Evolutionary conservation across 2,888 invertebrate species (phyloP), one percentile per base, ranked within the genome.

Genomic region (Pocota personata): DNA sequence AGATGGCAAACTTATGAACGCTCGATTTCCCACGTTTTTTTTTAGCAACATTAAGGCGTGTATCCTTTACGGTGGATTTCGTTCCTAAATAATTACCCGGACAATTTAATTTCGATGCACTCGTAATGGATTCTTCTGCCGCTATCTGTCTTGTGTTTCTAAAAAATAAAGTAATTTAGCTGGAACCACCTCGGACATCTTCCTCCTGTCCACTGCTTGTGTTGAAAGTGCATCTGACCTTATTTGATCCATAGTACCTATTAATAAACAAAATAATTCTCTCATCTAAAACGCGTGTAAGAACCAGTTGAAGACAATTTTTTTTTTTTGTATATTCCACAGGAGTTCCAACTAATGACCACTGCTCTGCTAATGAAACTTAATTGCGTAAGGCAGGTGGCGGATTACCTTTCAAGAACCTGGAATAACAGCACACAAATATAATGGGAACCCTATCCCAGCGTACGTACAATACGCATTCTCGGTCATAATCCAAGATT

Each of bases 351-450:
- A 19, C 77, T 77, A 77, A 75, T 75, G 43, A 76, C 55, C 67
- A 46, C 67, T 76, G 46, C 76, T 82, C 55, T 62, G 46, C 66
- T 82, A 87, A 87, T 76, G 83, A 88, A 88, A 84, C 86, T 87
- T 88, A 88, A 89, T 88, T 89, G 89, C 89, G 89, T 89, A 89
- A 89, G 88, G 88, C 89, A 89, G 88, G 89, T 89, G 89, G 89
- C 89, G 83, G 82, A 64, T 76, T 82, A 69, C 76, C 76, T 43
- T 43, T 32, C 60, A 55, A 69, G 82, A 82, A 62, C 69, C 76
- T 55, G 52, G 58, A 80, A 79, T 58, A 55, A 64, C 35, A 66
- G 14, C 52, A 32, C 7, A 48, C 43, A 48, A 43, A 46, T n/a
- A 62, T 48, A 67, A 21, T 43, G 8, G 27, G 32, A 52, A 16